A percentile compares a stretch with the other conserved stretches of the same genome.
These are phyloP conservation scores for Etheostoma cragini DNA, from an alignment of 2,113 vertebrate species.

Conservation along the genomic window DNA sequence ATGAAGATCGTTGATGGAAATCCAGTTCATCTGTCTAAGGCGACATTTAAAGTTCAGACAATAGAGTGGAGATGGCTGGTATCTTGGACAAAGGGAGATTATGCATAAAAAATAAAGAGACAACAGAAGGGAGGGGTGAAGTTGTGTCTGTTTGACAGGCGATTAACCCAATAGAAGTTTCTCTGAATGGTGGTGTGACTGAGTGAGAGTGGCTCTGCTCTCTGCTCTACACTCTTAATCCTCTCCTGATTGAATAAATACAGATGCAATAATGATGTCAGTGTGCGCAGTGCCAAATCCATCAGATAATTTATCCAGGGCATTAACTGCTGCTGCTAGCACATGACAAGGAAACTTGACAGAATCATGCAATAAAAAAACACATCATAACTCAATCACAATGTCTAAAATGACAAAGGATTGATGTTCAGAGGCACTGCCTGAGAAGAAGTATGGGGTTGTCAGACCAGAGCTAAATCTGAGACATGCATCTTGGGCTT, in stretches of 20 bases:
- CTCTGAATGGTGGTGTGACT: constrained; percentile 22
- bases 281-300: constrained; percentile 14
- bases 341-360: not conserved
- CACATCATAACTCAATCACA: too few relatives aligned
- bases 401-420: not conserved
- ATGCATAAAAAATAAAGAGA: not conserved
- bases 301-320: constrained; percentile 9
- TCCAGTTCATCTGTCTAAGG: not conserved
- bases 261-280: constrained; percentile 10
- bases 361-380: not conserved
- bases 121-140: not conserved
- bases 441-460: not conserved
- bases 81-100: not conserved
- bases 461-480: not conserved
- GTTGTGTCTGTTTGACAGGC: constrained; percentile 19
- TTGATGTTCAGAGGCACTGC: not conserved
- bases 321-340: not conserved
- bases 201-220: constrained; percentile 8
- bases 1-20: not conserved
- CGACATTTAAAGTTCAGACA: not conserved
- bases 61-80: not conserved
- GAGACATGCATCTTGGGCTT: not conserved
- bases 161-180: constrained; percentile 56
- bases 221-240: constrained; percentile 42
- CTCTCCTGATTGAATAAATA: constrained; percentile 26